Percentiles rank a stretch among this genome's conserved stretches.
These are phyloP conservation scores for Tachystola acroxantha DNA, from an alignment of 2,888 invertebrate species.

Conservation along the genomic window DNA sequence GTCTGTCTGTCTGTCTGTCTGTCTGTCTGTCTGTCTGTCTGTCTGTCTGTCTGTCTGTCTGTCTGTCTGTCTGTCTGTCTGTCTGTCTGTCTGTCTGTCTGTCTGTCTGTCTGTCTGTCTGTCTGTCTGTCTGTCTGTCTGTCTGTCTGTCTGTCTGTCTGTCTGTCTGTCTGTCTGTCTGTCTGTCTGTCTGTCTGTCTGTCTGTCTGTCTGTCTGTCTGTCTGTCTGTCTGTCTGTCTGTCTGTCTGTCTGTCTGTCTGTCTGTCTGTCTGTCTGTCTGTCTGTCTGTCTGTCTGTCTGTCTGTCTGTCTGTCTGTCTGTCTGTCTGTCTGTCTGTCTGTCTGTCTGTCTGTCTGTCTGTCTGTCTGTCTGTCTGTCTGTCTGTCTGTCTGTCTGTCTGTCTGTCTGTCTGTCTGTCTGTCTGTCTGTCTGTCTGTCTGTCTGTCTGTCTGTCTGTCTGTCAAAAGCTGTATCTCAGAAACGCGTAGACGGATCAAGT, in stretches of 20 bases:
- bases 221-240: conserved; percentile 1
- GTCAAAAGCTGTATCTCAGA: too few relatives aligned
- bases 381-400: conserved; percentile 1
- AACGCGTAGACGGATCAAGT: too few relatives aligned
- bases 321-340: conserved; percentile 1
- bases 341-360: conserved; percentile 1
- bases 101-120: conserved; percentile 1
- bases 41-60: conserved; percentile 2
- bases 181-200: conserved; percentile 1
- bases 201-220: conserved; percentile 1
- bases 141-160: conserved; percentile 1
- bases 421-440: conserved; percentile 1
- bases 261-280: conserved; percentile 1
- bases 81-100: conserved; percentile 1
- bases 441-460: conserved; percentile 1
- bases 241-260: conserved; percentile 1
- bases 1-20: conserved; percentile 3
- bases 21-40: conserved; percentile 3
- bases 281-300: conserved; percentile 1
- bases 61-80: background rate
- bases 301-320: conserved; percentile 1
- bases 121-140: conserved; percentile 1
- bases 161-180: conserved; percentile 1
- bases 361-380: conserved; percentile 1
- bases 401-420: conserved; percentile 1